Evolutionary conservation across 2,888 invertebrate genomes (phyloP).

Genomic region (Meteorus colon): DNA sequence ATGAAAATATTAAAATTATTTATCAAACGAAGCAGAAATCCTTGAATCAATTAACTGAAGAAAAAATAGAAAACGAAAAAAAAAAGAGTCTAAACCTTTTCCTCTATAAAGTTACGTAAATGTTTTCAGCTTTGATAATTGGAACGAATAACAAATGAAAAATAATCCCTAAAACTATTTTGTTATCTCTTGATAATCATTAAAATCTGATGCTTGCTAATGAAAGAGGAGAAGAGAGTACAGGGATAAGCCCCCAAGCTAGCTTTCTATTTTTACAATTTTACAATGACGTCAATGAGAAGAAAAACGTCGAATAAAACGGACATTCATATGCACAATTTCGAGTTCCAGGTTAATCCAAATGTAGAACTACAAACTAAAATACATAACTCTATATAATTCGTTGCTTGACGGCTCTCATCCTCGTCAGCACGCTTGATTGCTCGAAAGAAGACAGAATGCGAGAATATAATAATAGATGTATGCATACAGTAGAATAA

Average conservation of each 20-base stretch:
- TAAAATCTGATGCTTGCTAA: neutral
- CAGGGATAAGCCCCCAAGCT: neutral
- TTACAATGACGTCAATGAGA: constrained; percentile 58
- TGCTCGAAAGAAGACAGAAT: neutral
- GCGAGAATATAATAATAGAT: neutral
- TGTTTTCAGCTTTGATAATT: neutral
- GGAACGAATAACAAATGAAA: neutral
- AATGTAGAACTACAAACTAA: neutral
- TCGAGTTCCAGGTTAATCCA: constrained; percentile 52
- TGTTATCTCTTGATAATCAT: neutral
- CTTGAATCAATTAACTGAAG: too few species aligned
- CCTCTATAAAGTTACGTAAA: neutral
- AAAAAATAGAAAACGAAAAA: too few species aligned
- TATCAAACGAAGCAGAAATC: too few species aligned
- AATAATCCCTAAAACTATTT: neutral
- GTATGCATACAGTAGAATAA: neutral
- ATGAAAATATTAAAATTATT: too few species aligned
- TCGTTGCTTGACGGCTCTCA: neutral
- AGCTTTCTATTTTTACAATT: constrained; percentile 57
- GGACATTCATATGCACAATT: constrained; percentile 30
- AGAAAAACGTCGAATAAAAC: constrained; percentile 22
- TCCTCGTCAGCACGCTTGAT: neutral
- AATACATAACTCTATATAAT: neutral
- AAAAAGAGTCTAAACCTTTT: neutral
- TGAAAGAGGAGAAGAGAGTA: constrained; percentile 13